A percentile compares a stretch with the other conserved stretches of the same genome.
Evolutionary conservation across 2,888 invertebrate genomes (phyloP).

Genomic region (Eilema griseolum): DNA sequence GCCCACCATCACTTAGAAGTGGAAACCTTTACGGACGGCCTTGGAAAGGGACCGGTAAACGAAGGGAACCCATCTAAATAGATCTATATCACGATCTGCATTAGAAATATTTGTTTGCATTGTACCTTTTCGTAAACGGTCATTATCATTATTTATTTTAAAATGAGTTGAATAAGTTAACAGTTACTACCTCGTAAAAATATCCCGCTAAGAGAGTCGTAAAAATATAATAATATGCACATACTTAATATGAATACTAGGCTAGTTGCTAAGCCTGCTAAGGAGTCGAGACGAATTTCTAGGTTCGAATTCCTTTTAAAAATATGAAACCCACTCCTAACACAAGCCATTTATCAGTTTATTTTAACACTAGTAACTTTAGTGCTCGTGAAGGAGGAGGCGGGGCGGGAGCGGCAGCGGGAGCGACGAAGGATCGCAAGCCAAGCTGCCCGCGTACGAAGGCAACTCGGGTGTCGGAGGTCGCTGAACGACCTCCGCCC

Average conservation of each 20-base stretch:
- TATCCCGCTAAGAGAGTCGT: not conserved
- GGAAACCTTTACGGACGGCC: not conserved
- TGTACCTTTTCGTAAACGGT: not conserved
- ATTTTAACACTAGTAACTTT: too few species aligned
- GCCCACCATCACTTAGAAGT: not conserved
- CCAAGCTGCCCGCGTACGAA: too few species aligned
- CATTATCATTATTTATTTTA: not conserved
- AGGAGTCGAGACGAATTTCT: not conserved
- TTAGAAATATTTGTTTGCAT: not conserved
- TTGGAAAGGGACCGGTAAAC: slow-evolving; percentile 4
- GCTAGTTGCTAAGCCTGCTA: too few species aligned
- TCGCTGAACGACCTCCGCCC: too few species aligned
- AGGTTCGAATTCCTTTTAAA: not conserved
- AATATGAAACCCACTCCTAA: not conserved
- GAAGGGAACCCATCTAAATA: not conserved
- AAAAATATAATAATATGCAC: not conserved
- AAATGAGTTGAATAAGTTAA: not conserved
- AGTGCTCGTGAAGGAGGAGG: too few species aligned
- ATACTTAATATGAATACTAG: not conserved
- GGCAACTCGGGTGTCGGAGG: too few species aligned
- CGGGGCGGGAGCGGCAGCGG: too few species aligned
- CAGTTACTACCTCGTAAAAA: not conserved
- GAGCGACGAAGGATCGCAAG: too few species aligned
- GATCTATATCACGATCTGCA: not conserved
- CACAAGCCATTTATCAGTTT: not conserved